A percentile compares a stretch with the other conserved stretches of the same genome.
Evolutionary conservation across 2,888 invertebrate genomes (phyloP).

Genomic region (Rhimphoctona megacephalus): DNA sequence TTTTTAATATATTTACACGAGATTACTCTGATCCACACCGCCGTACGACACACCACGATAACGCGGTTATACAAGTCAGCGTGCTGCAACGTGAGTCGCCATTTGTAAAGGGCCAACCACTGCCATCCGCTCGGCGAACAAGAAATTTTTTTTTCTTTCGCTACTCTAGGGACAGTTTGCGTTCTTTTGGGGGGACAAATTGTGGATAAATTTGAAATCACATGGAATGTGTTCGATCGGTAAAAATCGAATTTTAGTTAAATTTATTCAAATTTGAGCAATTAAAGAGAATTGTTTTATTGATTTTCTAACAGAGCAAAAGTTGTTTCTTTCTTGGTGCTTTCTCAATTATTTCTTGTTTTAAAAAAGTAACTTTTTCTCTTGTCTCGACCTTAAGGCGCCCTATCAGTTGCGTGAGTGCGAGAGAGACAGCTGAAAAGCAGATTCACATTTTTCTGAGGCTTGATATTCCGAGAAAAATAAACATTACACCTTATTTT

Average conservation of each 20-base stretch:
- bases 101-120: constrained; percentile 77
- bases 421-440: no score
- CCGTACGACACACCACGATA: constrained; percentile 62
- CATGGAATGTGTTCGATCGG: background rate
- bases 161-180: constrained; percentile 22
- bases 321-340: background rate
- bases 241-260: background rate
- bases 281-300: no score
- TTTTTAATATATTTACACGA: constrained; percentile 69
- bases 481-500: no score
- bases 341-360: background rate
- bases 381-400: no score
- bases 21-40: constrained; percentile 39
- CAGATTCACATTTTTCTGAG: no score
- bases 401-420: no score
- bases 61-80: constrained; percentile 78
- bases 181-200: background rate
- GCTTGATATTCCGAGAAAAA: no score
- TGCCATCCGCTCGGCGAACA: constrained; percentile 50
- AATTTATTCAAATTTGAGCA: background rate
- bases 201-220: background rate
- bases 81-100: constrained; percentile 81
- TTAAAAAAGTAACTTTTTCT: no score
- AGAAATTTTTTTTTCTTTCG: constrained; percentile 25
- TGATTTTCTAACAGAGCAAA: no score